Evolutionary conservation across 2,888 invertebrate genomes (phyloP).

Genomic region (Archips xylosteana): DNA sequence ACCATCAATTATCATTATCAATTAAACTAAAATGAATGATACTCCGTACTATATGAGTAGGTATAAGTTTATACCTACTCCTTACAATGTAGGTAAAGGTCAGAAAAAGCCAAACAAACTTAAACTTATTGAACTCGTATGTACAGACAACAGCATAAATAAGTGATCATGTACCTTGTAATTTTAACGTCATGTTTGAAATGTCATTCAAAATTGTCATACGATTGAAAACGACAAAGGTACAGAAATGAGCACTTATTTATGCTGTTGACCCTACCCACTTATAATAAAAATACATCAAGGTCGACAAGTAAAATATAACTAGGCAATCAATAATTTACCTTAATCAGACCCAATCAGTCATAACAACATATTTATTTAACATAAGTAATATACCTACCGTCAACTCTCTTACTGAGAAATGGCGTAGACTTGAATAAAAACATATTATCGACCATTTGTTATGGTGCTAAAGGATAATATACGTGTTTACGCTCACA

Average conservation of each 20-base stretch:
- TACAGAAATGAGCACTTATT: too few relatives aligned
- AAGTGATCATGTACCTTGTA: too few relatives aligned
- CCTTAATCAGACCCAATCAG: background rate
- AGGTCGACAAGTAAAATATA: background rate
- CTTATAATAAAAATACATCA: background rate
- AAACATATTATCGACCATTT: slow-evolving; percentile 6
- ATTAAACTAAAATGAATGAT: too few relatives aligned
- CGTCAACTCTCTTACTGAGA: background rate
- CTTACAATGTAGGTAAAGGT: too few relatives aligned
- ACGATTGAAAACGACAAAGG: too few relatives aligned
- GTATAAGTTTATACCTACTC: too few relatives aligned
- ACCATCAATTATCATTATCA: too few relatives aligned
- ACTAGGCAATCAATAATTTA: slow-evolving; percentile 1
- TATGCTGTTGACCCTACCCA: too few relatives aligned
- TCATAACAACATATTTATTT: background rate
- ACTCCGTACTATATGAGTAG: too few relatives aligned
- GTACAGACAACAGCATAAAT: too few relatives aligned
- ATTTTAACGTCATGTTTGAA: too few relatives aligned
- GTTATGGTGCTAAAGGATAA: background rate
- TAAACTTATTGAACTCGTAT: background rate
- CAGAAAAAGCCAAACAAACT: background rate
- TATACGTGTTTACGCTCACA: background rate
- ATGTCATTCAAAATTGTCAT: too few relatives aligned
- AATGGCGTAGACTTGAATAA: background rate
- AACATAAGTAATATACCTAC: background rate